phyloP scores from a whole-genome alignment of 2,888 invertebrate species.

The Drosophila yooni region DNA sequence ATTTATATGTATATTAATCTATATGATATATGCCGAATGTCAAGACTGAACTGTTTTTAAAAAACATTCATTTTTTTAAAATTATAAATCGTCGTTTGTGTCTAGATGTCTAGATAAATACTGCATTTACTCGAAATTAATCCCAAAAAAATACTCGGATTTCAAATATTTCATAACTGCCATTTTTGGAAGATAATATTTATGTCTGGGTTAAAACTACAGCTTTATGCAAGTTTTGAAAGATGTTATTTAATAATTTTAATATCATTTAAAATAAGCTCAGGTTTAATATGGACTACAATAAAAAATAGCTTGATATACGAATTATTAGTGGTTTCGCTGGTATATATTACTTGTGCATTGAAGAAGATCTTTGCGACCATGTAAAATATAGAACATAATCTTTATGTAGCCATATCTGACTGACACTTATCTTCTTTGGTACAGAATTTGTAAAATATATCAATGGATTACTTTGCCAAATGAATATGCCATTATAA shows the following conservation, averaged over 20 bases:
- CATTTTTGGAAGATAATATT: neutral
- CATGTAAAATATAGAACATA: neutral
- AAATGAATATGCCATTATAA: neutral
- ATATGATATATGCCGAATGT: neutral
- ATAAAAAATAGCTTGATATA: rapidly evolving
- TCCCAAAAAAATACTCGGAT: neutral
- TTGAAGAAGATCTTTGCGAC: neutral
- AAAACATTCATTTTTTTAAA: neutral
- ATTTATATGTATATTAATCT: neutral
- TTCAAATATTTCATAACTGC: neutral
- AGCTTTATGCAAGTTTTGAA: rapidly evolving
- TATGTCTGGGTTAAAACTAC: neutral
- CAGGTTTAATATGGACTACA: too few relatives aligned
- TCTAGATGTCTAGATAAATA: neutral
- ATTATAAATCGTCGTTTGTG: too few relatives aligned
- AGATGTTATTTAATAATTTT: neutral
- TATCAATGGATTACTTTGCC: neutral
- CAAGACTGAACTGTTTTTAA: neutral
- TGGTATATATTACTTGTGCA: neutral
- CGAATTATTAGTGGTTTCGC: neutral
- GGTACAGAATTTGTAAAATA: rapidly evolving
- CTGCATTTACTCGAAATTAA: neutral
- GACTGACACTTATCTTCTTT: neutral
- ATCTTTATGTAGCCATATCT: rapidly evolving
- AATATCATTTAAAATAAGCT: neutral